These are phyloP conservation scores for Thumatha senex DNA, from an alignment of 2,888 invertebrate species.

Conservation along the genomic window DNA sequence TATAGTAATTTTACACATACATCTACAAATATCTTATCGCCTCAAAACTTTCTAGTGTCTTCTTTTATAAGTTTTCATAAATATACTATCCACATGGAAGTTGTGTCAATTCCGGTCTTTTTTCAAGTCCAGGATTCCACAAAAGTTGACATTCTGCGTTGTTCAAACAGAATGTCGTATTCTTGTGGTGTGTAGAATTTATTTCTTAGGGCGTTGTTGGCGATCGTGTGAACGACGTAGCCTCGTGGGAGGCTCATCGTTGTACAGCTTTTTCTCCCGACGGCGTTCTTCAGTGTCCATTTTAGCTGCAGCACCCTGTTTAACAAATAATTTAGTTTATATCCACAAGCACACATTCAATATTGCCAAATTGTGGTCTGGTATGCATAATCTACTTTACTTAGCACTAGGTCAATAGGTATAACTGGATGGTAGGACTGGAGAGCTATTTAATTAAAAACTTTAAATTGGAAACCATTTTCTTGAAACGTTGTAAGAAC, in stretches of 20 bases:
- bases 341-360: too few species aligned
- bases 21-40: conserved; percentile 1
- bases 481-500: too few species aligned
- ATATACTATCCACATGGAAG: conserved; percentile 13
- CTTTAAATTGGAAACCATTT: too few species aligned
- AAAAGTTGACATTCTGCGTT: conserved; percentile 28
- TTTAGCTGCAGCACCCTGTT: conserved; percentile 56
- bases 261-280: conserved; percentile 53
- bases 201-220: conserved; percentile 45
- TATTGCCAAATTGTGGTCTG: not conserved
- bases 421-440: too few species aligned
- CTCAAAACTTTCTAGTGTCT: conserved; percentile 10
- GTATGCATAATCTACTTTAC: too few species aligned
- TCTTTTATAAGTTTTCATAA: conserved; percentile 19
- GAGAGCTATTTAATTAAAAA: too few species aligned
- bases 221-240: conserved; percentile 60
- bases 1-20: conserved; percentile 14
- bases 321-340: not conserved
- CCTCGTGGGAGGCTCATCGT: conserved; percentile 67
- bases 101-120: conserved; percentile 10
- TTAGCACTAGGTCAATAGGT: too few species aligned
- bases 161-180: conserved; percentile 23
- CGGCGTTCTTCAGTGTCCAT: conserved; percentile 53
- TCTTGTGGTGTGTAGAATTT: conserved; percentile 16
- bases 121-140: conserved; percentile 16